Base-by-base conservation (phyloP, 2,113 vertebrate species). In the Mesitornis unicolor region DNA sequence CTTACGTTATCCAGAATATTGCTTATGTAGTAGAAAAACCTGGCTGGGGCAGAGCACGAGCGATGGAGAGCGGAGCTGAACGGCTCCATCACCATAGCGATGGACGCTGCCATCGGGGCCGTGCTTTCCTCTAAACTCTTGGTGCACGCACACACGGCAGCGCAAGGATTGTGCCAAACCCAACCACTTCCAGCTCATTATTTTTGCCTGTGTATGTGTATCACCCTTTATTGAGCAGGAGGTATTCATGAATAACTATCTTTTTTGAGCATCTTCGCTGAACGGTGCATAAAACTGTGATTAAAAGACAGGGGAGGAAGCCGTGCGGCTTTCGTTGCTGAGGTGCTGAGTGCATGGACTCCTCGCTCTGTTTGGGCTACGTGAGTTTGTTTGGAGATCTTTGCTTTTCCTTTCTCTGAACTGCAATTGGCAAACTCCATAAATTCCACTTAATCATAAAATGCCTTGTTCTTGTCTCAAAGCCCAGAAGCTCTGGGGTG, bases 181-280 rank as follows among this genome's bases (percentile, higher is more conserved):
- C 74, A 81, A 57, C 63, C 69, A 84, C 86, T 95, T 84, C 76
- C 15, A 84, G 70, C 31, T 90, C 40, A 90, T 95, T 90, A 63
- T 92, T 96, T 95, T 92, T 68, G 54, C 81, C 82, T 31, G 47
- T 81, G 8, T 77, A 16, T 48, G 6, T 25, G 38, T 53, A 61
- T 82, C 78, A 61, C 31, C 63, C 80, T 64, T 64, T 76, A 75
- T 3, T 18, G 79, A 91, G 92, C 87, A 59, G 75, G 77, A 93
- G 61, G 69, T 74, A 1, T 48, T 85, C 5, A 6, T 21, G 13
- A 65, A 31, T 83, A 67, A 74, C 71, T 85, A 29, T 65, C 78
- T 68, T 65, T 59, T 64, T 73, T 21, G n/a, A 88, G 67, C 47
- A 50, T 53, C 48, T 70, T 57, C 53, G 63, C 75, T 84, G 89